Percentiles rank a stretch among this genome's conserved stretches.
Conservation (phyloP, 2,113 vertebrate species). For the Petromus typicus region DNA sequence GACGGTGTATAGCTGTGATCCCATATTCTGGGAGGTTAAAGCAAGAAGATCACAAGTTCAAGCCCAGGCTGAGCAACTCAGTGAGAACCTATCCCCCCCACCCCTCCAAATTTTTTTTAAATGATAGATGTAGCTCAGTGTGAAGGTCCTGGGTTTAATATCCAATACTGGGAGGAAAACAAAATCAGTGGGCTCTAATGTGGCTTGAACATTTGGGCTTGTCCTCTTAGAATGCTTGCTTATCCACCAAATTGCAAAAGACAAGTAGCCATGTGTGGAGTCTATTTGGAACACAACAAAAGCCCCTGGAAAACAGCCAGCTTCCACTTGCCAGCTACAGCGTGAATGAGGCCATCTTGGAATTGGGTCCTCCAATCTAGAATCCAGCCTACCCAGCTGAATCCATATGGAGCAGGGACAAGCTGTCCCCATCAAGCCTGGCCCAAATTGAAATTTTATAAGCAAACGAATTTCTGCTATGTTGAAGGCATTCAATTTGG, state of each 20-base stretch:
- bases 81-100: background rate
- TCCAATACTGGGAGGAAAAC: background rate
- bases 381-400: background rate
- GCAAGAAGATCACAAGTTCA: background rate
- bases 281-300: background rate
- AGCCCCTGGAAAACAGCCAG: background rate
- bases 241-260: background rate
- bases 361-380: background rate
- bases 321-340: background rate
- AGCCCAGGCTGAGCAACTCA: background rate
- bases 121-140: background rate
- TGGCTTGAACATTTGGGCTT: background rate
- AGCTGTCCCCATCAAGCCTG: background rate
- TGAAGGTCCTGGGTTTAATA: background rate
- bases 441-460: background rate
- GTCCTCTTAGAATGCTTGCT: background rate
- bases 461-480: background rate
- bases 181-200: background rate
- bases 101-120: background rate
- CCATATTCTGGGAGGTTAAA: background rate
- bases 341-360: background rate
- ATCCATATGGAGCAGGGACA: background rate
- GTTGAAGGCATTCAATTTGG: background rate
- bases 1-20: background rate
- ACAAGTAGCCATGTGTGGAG: background rate